phyloP scores from a whole-genome alignment of 2,888 invertebrate genomes.

The Tridacna gigas region DNA sequence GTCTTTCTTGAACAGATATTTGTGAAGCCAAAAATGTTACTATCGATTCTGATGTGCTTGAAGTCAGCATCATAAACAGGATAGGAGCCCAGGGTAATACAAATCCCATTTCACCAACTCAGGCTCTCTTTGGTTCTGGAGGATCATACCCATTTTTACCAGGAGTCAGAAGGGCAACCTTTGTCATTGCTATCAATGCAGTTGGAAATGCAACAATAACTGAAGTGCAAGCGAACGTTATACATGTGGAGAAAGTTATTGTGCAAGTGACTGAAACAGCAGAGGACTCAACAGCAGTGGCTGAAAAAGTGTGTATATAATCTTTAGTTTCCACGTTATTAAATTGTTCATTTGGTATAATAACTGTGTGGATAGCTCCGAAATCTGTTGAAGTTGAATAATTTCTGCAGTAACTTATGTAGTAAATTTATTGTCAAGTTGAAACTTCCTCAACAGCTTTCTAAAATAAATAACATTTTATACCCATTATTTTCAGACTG shows the following conservation, averaged over 20 bases:
- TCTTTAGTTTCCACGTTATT: no score
- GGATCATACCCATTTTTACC: conserved; percentile 2
- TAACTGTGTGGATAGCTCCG: no score
- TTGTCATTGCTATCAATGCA: conserved; percentile 14
- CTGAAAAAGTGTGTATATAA: conserved; percentile 17
- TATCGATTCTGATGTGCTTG: conserved; percentile 22
- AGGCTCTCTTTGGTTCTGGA: conserved; percentile 34
- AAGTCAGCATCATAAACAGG: conserved; percentile 9
- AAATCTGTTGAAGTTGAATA: no score
- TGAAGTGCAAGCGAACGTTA: conserved; percentile 19
- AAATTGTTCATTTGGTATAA: no score
- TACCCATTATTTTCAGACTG: conserved; percentile 7
- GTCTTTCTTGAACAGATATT: conserved; percentile 24
- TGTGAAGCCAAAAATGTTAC: conserved; percentile 14
- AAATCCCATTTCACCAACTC: conserved; percentile 20
- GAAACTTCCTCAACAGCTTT: no score
- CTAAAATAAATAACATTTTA: no score
- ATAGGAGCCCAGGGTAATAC: conserved; percentile 15
- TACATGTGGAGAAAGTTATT: conserved; percentile 16
- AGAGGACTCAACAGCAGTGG: conserved; percentile 2
- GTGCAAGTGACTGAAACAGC: not conserved
- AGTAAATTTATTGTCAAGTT: no score
- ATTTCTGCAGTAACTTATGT: no score
- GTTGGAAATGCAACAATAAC: conserved; percentile 12
- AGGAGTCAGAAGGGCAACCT: conserved; percentile 20